Evolutionary conservation across 1,140 invertebrate species (phyloP).

Genomic region (Drosophila kohkoa): DNA sequence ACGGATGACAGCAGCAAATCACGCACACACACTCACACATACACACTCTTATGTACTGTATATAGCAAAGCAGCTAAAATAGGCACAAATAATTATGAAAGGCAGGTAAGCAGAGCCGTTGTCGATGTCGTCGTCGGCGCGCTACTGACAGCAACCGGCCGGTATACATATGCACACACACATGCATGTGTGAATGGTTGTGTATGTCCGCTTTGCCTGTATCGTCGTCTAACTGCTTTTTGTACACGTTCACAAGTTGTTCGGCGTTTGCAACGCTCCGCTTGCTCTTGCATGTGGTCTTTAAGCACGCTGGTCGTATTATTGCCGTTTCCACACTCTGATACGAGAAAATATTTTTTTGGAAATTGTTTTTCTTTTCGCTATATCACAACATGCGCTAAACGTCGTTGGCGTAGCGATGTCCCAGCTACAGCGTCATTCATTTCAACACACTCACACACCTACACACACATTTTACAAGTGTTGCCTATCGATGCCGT

Average conservation of each 20-base stretch:
- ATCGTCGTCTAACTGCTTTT: conserved; percentile 74
- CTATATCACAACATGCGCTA: conserved; percentile 65
- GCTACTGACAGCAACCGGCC: conserved; percentile 63
- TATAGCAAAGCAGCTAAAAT: conserved; percentile 58
- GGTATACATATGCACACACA: conserved; percentile 57
- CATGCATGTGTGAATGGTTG: conserved; percentile 25
- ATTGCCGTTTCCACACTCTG: conserved; percentile 55
- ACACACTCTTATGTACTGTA: conserved; percentile 32
- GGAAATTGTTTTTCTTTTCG: conserved; percentile 75
- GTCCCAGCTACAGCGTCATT: conserved; percentile 70
- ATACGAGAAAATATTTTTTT: conserved; percentile 59
- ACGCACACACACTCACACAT: conserved; percentile 5
- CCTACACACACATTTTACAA: conserved; percentile 37
- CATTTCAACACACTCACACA: conserved; percentile 28
- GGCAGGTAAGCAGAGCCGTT: conserved; percentile 56
- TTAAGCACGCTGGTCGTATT: conserved; percentile 37
- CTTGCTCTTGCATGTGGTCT: conserved; percentile 51
- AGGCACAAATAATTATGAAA: conserved; percentile 78
- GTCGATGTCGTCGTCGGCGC: conserved; percentile 10
- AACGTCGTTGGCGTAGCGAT: conserved; percentile 57
- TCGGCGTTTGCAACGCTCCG: conserved; percentile 63
- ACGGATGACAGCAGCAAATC: conserved; percentile 47
- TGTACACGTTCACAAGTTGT: conserved; percentile 79
- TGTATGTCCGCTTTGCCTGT: conserved; percentile 51
- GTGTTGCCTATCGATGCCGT: conserved; percentile 56